Percentiles rank a stretch among this genome's conserved stretches.
These are phyloP conservation scores for Micronycteris hirsuta DNA, from an alignment of 2,113 vertebrate genomes.

Conservation along the genomic window DNA sequence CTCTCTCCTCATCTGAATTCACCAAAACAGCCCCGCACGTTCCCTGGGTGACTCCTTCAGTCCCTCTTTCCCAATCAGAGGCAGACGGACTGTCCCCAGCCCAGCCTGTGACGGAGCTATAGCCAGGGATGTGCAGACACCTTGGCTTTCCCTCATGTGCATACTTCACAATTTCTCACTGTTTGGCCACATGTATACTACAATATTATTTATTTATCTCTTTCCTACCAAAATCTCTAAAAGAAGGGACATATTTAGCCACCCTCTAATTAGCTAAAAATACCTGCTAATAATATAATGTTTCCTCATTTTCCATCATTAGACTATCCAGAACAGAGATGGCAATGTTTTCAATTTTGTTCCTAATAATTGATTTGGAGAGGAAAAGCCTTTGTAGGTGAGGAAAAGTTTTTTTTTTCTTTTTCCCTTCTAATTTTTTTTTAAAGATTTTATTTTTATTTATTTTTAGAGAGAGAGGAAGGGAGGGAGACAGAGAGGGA, in stretches of 20 bases:
- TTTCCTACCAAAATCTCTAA: not conserved
- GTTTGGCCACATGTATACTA: not conserved
- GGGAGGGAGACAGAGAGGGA: too few relatives aligned
- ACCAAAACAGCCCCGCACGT: not conserved
- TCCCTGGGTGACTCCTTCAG: not conserved
- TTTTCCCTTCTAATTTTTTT: not conserved
- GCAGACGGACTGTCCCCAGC: not conserved
- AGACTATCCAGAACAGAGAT: slow-evolving; percentile 30
- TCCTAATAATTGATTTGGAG: not conserved
- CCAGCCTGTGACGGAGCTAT: too few relatives aligned
- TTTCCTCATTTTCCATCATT: slow-evolving; percentile 60
- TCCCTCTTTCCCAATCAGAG: not conserved
- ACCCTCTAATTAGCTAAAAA: not conserved
- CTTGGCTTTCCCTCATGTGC: not conserved
- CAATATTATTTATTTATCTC: not conserved
- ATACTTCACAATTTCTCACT: not conserved
- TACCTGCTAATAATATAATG: not conserved
- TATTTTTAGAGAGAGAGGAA: too few relatives aligned
- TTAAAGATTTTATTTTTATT: too few relatives aligned
- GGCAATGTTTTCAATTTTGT: slow-evolving; percentile 28
- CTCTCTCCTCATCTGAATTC: not conserved
- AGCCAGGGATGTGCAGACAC: not conserved
- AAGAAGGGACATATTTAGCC: not conserved
- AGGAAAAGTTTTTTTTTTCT: not conserved
- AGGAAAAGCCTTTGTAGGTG: not conserved